These are phyloP conservation scores for Pachliopta kotzebuea DNA, from an alignment of 2,888 invertebrate genomes.

Conservation along the genomic window DNA sequence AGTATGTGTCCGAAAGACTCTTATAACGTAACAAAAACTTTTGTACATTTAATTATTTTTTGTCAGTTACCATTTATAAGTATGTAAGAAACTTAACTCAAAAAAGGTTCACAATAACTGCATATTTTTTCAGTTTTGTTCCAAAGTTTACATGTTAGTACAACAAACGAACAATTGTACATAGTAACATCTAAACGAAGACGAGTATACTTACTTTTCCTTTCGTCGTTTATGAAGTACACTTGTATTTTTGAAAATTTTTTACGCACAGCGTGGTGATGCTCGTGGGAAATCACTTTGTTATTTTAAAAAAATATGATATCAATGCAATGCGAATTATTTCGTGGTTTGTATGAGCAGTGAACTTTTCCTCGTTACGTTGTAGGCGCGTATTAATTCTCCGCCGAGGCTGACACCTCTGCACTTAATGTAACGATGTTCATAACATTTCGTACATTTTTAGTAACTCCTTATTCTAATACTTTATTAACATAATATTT, in stretches of 20 bases:
- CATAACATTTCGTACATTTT: neutral
- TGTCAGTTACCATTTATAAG: too few relatives aligned
- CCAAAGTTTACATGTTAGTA: neutral
- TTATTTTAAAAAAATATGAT: neutral
- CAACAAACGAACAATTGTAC: neutral
- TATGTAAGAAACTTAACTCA: neutral
- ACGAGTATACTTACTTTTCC: too few relatives aligned
- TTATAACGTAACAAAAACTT: too few relatives aligned
- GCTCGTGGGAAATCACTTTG: neutral
- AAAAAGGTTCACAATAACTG: neutral
- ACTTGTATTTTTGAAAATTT: conserved; percentile 4
- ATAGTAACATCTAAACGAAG: neutral
- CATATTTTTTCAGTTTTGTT: neutral
- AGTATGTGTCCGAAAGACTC: too few relatives aligned
- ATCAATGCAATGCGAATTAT: conserved; percentile 3
- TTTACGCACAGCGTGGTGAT: neutral
- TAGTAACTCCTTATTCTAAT: too few relatives aligned
- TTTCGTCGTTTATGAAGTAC: neutral
- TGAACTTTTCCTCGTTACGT: neutral
- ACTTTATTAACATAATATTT: too few relatives aligned
- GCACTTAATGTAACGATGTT: neutral
- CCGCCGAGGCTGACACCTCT: conserved; percentile 35
- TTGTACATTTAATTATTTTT: too few relatives aligned
- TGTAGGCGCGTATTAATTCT: neutral
- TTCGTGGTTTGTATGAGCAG: neutral